phyloP scores from a whole-genome alignment of 2,113 vertebrate genomes.

The Sarotherodon lohbergeri region DNA sequence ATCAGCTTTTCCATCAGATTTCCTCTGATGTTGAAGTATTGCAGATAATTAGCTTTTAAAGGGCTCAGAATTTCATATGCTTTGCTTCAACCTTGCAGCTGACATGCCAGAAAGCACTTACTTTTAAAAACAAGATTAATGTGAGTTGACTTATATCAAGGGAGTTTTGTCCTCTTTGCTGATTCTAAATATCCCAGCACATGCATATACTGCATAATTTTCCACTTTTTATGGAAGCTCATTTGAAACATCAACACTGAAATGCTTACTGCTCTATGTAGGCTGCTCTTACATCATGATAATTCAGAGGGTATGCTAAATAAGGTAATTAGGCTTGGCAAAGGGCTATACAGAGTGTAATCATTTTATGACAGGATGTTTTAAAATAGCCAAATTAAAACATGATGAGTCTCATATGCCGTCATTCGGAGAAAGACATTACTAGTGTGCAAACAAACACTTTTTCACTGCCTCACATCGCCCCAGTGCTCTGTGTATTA shows the following conservation, averaged over 20 bases:
- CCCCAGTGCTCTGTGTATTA: neutral
- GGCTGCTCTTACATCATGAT: constrained; percentile 17
- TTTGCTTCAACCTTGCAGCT: neutral
- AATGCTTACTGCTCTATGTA: constrained; percentile 9
- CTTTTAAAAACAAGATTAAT: constrained; percentile 45
- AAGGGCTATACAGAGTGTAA: neutral
- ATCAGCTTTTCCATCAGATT: neutral
- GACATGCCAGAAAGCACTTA: neutral
- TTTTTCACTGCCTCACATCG: neutral
- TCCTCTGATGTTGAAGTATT: neutral
- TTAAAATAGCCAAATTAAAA: constrained; percentile 24
- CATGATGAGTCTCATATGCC: neutral
- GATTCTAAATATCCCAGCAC: constrained; percentile 20
- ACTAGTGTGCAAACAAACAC: neutral
- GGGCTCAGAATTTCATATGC: neutral
- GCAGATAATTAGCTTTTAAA: neutral
- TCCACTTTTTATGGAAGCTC: constrained; percentile 27
- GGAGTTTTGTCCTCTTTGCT: constrained; percentile 12
- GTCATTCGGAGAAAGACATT: neutral
- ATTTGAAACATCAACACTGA: constrained; percentile 34
- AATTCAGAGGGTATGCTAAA: constrained; percentile 52
- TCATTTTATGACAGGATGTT: constrained; percentile 11
- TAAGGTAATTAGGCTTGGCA: constrained; percentile 48
- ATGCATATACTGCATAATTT: constrained; percentile 1
- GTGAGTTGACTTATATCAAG: constrained; percentile 23